Evolutionary conservation across 2,113 vertebrate genomes (phyloP), one percentile per base, ranked within the genome.

Genomic region (Ondatra zibethicus): DNA sequence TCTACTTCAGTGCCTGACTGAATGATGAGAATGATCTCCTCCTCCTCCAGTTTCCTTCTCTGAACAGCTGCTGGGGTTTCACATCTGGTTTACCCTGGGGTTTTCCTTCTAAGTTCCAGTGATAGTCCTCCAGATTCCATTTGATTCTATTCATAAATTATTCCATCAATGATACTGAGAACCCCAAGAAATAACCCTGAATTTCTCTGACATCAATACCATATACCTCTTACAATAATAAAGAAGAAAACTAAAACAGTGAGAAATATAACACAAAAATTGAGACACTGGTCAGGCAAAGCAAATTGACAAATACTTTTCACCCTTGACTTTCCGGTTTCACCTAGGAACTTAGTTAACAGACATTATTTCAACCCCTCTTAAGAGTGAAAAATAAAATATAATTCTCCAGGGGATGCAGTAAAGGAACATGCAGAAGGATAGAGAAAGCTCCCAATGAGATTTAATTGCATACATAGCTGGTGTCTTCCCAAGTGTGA

Each of bases 391-490:
- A 95, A 95, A 94, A 94, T 89, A 50, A 66, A 94, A 65, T 92
- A 81, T 42, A 93, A 31, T 89, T 95, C 93, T 97, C 93, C 63
- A 76, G 70, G 55, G 66, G 68, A n/a, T 73, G 89, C 25, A 93
- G 89, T 72, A 72, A 89, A 93, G 90, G 58, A 85, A 94, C 80
- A 77, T 52, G 55, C 78, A 80, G 90, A 96, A 72, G 50, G 95
- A 96, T 89, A 96, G 86, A 72, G 87, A 97, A 97, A 94, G 73
- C 45, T 96, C 94, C 68, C 86, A 96, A 76, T 97, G 96, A 97
- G 96, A 97, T 96, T 97, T 96, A 97, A 97, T 97, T 95, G 91
- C 93, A 96, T 98, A 93, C 93, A 97, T 97, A 98, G 96, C 96
- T 97, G 94, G 81, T 96, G 58, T 90, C 82, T 95, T 97, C 45